phyloP scores from a whole-genome alignment of 2,113 vertebrate species.

The Eulemur macaco region DNA sequence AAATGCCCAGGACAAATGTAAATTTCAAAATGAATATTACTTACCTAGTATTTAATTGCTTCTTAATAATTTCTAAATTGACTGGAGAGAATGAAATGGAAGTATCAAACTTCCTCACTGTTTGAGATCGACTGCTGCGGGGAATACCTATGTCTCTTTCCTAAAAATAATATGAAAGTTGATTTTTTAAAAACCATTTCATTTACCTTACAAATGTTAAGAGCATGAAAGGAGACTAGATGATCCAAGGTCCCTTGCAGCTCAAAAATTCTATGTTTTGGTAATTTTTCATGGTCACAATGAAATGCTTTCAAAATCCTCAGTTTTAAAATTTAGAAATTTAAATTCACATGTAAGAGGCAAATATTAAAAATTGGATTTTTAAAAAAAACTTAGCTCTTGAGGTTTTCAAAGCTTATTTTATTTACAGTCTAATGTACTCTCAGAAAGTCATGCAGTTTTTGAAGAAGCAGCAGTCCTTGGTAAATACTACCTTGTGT shows the following conservation, averaged over 20 bases:
- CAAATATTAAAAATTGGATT: not conserved
- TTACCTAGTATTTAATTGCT: conserved; percentile 89
- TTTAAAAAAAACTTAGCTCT: not conserved
- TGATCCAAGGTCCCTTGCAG: not conserved
- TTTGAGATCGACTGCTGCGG: not conserved
- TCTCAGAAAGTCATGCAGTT: not conserved
- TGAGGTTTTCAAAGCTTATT: not conserved
- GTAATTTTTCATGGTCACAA: not conserved
- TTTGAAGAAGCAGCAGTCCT: not conserved
- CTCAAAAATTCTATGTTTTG: not conserved
- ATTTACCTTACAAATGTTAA: not conserved
- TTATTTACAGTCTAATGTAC: not conserved
- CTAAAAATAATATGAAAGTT: conserved; percentile 70
- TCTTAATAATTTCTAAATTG: conserved; percentile 89
- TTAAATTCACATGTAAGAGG: not conserved
- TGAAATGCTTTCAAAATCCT: conserved; percentile 16
- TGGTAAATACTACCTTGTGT: not conserved
- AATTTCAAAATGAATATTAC: conserved; percentile 51
- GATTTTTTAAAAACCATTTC: not conserved
- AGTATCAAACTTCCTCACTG: conserved; percentile 79
- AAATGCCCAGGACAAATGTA: not conserved
- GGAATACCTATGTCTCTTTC: conserved; percentile 45
- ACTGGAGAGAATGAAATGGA: conserved; percentile 86
- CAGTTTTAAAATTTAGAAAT: conserved; percentile 17
- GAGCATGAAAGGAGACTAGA: not conserved